Evolutionary conservation across 2,113 vertebrate genomes (phyloP), one percentile per base, ranked within the genome.

Genomic region (Apteryx mantelli): DNA sequence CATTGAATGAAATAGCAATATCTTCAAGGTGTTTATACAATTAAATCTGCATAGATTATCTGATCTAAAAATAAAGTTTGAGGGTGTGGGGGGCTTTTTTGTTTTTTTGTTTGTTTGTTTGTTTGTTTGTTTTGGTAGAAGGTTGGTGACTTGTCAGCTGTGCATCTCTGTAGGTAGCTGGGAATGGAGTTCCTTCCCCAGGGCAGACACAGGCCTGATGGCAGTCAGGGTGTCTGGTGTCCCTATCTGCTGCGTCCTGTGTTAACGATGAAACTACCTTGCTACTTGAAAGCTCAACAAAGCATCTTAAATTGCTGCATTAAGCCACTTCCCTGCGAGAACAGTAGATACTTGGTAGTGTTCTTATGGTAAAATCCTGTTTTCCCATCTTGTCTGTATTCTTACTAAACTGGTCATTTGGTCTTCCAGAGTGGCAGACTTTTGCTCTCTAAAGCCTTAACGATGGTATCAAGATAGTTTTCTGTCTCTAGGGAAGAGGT

Each of bases 141-240:
- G 18, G 1, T 38, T 46, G 44, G 44, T 46, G 44, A 46, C 44
- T 46, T 46, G 44, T 46, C 44, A 46, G 15, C 15, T 2, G 0
- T 55, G 11, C 26, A 71, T 69, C 5, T 50, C 6, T 48, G 8
- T 24, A 25, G 26, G 20, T 75, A 8, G 20, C 42, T 55, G 22
- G 44, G 64, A 80, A 7, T 19, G 64, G 34, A n/a, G 5, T 65
- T 69, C 4, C 44, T 65, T 11, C 46, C 53, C 24, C 40, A 9
- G 5, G 34, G 13, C 44, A 46, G 5, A 3, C 83, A 1, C 42
- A 9, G 65, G 58, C 32, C 73, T 69, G 28, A 5, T 5, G 12
- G 28, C 48, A 7, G 17, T 69, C 38, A 60, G 17, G n/a, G 14
- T 28, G 15, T 75, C 46, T 68, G 22, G 16, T 71, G 36, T 53